Base-by-base conservation (phyloP, 2,113 vertebrate species). In the Archilochus colubris region DNA sequence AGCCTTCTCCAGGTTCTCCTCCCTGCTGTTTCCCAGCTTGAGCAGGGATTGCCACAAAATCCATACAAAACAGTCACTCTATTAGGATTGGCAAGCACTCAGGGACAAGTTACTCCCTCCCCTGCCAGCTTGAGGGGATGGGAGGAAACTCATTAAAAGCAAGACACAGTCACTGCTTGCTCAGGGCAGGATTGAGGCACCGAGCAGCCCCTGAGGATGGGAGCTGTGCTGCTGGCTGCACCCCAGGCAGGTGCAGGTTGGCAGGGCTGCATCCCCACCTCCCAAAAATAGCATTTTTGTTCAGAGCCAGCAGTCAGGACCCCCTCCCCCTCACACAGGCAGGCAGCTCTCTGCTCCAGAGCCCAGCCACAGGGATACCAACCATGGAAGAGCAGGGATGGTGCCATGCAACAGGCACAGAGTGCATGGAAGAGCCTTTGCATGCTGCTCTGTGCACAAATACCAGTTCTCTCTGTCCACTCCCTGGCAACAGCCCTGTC, bases 401-500 rank as follows among this genome's bases (percentile, higher is more conserved):
- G 3, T 93, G 69, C 66, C 82, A 89, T 78, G 9, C 4, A 2
- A 27, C 81, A 72, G 88, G 19, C 28, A 0, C 64, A 1, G 46
- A 15, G 43, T 28, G 22, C 10, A 9, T 43, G 12, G 67, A 79
- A 66, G 66, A 89, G 70, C 58, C 54, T 89, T 57, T 33, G 38
- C 83, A 3, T 3, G 18, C 40, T 46, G n/a, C 6, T 80, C 4
- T 36, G 43, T 30, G 43, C 51, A 74, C 55, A 62, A 58, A 83
- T 40, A 58, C 0, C 0, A 74, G 25, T 70, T 33, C 70, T 50
- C 44, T 53, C 67, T 61, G 62, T n/a, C n/a, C 13, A 0, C 4
- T 53, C 44, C 36, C 25, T 33, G 54, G 58, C 51, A 46, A 31
- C 72, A 84, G 70, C 48, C 40, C 38, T 19, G 12, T 44, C 24